Conservation (phyloP, 2,113 vertebrate genomes). For the Lutjanus erythropterus region DNA sequence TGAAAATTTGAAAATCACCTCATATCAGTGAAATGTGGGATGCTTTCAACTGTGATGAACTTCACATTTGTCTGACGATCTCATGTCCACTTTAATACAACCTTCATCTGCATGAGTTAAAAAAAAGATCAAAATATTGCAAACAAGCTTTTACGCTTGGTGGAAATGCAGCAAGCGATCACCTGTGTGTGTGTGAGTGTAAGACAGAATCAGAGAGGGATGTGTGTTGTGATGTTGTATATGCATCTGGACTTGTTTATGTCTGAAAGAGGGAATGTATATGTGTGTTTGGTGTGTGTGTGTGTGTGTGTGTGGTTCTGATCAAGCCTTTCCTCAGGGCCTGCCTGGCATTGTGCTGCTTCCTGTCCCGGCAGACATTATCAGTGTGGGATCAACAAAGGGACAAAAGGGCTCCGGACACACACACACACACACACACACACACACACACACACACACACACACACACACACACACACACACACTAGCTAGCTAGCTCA, state of each 20-base stretch:
- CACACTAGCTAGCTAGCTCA: neutral
- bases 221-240: neutral
- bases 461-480: conserved; percentile 50
- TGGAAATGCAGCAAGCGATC: too few species aligned
- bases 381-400: conserved; percentile 76
- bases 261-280: conserved; percentile 22
- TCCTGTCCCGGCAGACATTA: conserved; percentile 76
- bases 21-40: too few species aligned
- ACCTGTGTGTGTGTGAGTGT: conserved; percentile 17
- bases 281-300: conserved; percentile 19
- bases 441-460: conserved; percentile 49
- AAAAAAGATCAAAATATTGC: too few species aligned
- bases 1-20: too few species aligned
- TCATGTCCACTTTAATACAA: too few species aligned
- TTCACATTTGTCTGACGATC: too few species aligned
- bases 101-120: too few species aligned
- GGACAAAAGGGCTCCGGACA: conserved; percentile 67
- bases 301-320: conserved; percentile 43
- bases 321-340: conserved; percentile 72
- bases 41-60: too few species aligned
- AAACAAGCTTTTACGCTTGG: too few species aligned
- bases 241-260: conserved; percentile 29
- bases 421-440: conserved; percentile 30
- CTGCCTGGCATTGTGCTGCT: conserved; percentile 81
- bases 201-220: neutral